Conservation (phyloP, 2,113 vertebrate species). For the Tyrannus savana region DNA sequence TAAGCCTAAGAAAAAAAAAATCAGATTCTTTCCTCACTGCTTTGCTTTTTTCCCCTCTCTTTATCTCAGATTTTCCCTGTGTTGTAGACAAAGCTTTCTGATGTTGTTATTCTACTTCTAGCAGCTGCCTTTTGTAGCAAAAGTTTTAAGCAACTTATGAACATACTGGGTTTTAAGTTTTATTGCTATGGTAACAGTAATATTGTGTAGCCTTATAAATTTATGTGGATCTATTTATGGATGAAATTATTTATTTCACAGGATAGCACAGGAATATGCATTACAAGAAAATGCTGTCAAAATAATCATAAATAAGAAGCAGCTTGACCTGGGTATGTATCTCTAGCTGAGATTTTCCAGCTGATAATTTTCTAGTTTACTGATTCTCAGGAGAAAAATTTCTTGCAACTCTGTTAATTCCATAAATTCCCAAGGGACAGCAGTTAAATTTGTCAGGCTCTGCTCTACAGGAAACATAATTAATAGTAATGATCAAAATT, state of each 20-base stretch:
- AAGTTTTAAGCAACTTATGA: neutral
- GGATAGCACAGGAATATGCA: slow-evolving; percentile 78
- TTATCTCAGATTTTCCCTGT: neutral
- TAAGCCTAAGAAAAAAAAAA: neutral
- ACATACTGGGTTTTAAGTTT: neutral
- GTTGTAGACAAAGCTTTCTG: neutral
- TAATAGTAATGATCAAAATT: neutral
- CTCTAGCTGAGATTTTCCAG: neutral
- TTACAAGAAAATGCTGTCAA: slow-evolving; percentile 80
- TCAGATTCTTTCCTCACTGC: neutral
- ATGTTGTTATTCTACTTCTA: neutral
- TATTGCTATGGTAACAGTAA: neutral
- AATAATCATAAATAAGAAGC: slow-evolving; percentile 83
- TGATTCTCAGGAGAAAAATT: neutral
- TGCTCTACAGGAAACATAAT: neutral
- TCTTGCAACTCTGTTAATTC: neutral
- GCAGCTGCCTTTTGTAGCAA: neutral
- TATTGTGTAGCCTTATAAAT: neutral
- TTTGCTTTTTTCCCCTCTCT: neutral
- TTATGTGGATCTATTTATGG: neutral
- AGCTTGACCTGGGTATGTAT: slow-evolving; percentile 79
- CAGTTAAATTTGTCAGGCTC: neutral
- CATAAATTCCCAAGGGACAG: neutral
- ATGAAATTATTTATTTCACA: slow-evolving; percentile 61
- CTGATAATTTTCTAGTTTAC: neutral